phyloP scores from a whole-genome alignment of 2,113 vertebrate species.

The Microtus montanus region DNA sequence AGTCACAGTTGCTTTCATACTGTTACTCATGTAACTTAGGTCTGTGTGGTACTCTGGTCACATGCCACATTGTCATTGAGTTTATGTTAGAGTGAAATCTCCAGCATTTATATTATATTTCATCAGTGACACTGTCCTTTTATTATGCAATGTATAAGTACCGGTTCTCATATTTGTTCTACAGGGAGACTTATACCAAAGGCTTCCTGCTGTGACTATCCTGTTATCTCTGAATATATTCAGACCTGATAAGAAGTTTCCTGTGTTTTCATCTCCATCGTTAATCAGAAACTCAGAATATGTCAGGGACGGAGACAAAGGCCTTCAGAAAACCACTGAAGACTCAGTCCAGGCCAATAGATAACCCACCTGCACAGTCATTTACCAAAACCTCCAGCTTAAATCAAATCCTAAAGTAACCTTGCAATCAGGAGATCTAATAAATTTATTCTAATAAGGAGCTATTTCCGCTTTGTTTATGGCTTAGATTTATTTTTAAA shows the following conservation, averaged over 20 bases:
- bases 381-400: background rate
- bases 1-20: background rate
- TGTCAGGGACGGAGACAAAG: conserved; percentile 49
- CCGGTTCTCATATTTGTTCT: background rate
- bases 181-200: rapidly evolving
- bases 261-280: conserved; percentile 39
- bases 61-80: background rate
- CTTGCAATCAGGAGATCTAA: background rate
- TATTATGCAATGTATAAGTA: background rate
- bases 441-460: background rate
- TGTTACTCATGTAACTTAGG: background rate
- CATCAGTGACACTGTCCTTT: background rate
- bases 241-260: conserved; percentile 35
- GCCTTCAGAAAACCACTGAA: background rate
- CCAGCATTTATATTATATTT: background rate
- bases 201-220: background rate
- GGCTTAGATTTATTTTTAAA: conserved; percentile 30
- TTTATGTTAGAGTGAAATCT: conserved; percentile 25
- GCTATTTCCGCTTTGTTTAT: background rate
- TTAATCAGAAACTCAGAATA: conserved; percentile 63
- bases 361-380: background rate
- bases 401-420: background rate
- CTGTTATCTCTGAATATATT: background rate
- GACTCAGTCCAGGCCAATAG: background rate
- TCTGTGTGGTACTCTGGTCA: background rate